Percentiles rank a stretch among this genome's conserved stretches.
Conservation (phyloP, 2,113 vertebrate genomes). For the Phaetusa simplex region DNA sequence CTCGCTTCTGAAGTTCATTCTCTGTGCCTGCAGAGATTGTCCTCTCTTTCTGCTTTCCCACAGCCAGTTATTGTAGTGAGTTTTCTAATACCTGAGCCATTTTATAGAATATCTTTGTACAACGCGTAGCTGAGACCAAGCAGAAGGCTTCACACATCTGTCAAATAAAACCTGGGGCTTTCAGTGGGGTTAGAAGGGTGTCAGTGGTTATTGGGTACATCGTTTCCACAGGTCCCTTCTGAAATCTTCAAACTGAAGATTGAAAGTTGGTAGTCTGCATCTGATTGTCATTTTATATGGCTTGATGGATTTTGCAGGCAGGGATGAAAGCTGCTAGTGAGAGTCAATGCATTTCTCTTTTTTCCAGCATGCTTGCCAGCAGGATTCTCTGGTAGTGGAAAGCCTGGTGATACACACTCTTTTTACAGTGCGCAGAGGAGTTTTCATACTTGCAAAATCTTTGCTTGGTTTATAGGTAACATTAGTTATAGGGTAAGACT, state of each 20-base stretch:
- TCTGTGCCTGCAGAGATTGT: background rate
- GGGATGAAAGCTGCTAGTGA: background rate
- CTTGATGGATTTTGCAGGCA: background rate
- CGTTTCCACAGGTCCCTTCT: background rate
- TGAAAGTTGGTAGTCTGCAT: fast-evolving
- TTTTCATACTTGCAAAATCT: background rate
- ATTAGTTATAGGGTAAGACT: background rate
- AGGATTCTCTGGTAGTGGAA: background rate
- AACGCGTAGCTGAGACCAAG: fast-evolving
- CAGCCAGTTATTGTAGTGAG: background rate
- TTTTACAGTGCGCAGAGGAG: background rate
- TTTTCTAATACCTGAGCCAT: background rate
- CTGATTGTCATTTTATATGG: fast-evolving
- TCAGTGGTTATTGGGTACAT: background rate
- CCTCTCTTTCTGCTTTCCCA: background rate
- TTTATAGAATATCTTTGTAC: background rate
- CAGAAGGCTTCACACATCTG: background rate
- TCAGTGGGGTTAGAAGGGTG: background rate
- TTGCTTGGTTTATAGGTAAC: background rate
- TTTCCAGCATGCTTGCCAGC: background rate
- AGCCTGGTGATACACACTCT: background rate
- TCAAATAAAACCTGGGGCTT: background rate
- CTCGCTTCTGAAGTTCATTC: background rate
- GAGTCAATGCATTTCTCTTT: background rate
- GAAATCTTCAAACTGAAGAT: background rate